These are phyloP conservation scores for Gila robusta DNA, from an alignment of 2,797 vertebrate genomes.

Conservation along the genomic window DNA sequence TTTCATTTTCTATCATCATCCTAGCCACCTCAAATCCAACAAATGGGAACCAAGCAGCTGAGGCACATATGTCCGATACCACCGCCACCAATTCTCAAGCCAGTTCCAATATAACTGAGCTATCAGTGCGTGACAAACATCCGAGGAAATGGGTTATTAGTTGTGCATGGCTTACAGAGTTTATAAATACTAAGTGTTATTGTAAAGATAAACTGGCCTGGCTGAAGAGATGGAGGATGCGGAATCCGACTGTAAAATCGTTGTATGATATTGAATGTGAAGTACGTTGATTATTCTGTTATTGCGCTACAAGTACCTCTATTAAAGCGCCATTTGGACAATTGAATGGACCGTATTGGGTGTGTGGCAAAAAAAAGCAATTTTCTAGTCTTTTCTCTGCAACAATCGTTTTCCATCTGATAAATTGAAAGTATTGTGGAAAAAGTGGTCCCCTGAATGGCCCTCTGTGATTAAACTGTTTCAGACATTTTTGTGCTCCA, in stretches of 20 bases:
- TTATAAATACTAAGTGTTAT: slow-evolving; percentile 77
- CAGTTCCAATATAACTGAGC: slow-evolving; percentile 70
- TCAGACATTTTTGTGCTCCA: slow-evolving; percentile 35
- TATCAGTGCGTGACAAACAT: slow-evolving; percentile 70
- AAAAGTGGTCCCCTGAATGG: slow-evolving; percentile 27
- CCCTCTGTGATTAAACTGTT: slow-evolving; percentile 39
- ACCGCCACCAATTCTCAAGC: slow-evolving; percentile 67
- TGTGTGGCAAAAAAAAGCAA: slow-evolving; percentile 31
- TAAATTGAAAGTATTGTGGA: slow-evolving; percentile 39
- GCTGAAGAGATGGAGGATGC: slow-evolving; percentile 51
- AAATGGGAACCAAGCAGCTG: slow-evolving; percentile 29
- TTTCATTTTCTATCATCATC: slow-evolving; percentile 66
- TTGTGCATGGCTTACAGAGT: slow-evolving; percentile 71
- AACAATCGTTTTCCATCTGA: slow-evolving; percentile 46
- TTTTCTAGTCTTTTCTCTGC: slow-evolving; percentile 42
- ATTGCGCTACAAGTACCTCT: slow-evolving; percentile 38
- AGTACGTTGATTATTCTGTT: slow-evolving; percentile 48
- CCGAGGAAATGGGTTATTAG: slow-evolving; percentile 70
- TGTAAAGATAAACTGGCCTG: slow-evolving; percentile 76
- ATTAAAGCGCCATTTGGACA: slow-evolving; percentile 48
- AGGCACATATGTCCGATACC: slow-evolving; percentile 67
- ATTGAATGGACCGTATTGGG: slow-evolving; percentile 46
- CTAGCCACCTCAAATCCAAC: slow-evolving; percentile 51
- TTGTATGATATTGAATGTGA: slow-evolving; percentile 38
- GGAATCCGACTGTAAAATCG: slow-evolving; percentile 27